These are phyloP conservation scores for Corythaixoides concolor DNA, from an alignment of 2,113 vertebrate genomes.

Conservation along the genomic window DNA sequence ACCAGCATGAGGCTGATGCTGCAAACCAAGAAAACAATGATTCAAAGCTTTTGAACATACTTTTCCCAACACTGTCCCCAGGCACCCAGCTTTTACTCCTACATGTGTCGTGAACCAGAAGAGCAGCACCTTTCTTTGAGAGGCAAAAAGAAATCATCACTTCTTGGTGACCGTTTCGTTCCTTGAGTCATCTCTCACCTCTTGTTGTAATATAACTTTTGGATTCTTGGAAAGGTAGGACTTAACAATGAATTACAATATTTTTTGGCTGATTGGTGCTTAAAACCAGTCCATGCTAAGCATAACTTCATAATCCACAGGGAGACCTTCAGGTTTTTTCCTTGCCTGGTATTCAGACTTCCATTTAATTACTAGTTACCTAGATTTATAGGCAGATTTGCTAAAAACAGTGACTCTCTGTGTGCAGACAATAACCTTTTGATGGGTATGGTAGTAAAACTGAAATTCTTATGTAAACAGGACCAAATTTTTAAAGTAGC, in stretches of 20 bases:
- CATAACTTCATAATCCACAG: slow-evolving; percentile 51
- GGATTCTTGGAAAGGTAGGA: slow-evolving; percentile 1
- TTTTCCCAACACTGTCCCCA: background rate
- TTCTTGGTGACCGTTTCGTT: background rate
- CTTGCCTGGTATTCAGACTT: slow-evolving; percentile 65
- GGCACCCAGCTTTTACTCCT: background rate
- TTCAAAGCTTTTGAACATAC: background rate
- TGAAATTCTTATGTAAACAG: slow-evolving; percentile 64
- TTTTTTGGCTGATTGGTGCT: slow-evolving; percentile 10
- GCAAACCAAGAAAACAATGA: background rate
- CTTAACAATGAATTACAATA: slow-evolving; percentile 10
- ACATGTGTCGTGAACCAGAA: background rate
- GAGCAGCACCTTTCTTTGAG: background rate
- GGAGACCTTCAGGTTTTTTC: slow-evolving; percentile 60
- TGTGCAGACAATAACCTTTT: slow-evolving; percentile 69
- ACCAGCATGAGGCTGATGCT: background rate
- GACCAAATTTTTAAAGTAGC: slow-evolving; percentile 62
- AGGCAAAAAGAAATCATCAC: slow-evolving; percentile 11
- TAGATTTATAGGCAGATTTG: slow-evolving; percentile 65
- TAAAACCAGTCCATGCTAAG: slow-evolving; percentile 47
- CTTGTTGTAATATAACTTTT: background rate
- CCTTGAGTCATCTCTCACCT: background rate
- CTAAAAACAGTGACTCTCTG: slow-evolving; percentile 62
- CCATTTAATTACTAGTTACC: slow-evolving; percentile 66
- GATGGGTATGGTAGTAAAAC: slow-evolving; percentile 59